phyloP scores from a whole-genome alignment of 1,140 invertebrate species.

The Sinonovacula constricta region DNA sequence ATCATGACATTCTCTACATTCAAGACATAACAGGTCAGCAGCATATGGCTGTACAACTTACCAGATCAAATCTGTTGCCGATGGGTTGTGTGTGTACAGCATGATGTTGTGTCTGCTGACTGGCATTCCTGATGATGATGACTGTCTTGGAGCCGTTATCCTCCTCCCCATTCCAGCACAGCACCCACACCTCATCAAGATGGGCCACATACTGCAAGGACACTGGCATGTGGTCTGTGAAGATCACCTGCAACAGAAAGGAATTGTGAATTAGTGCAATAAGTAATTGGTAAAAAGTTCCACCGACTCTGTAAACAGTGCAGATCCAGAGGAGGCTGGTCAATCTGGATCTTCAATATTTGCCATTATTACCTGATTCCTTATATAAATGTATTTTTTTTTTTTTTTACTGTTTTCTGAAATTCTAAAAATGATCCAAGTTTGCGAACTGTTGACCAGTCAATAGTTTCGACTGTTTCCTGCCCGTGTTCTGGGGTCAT shows the following conservation, averaged over 20 bases:
- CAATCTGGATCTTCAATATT: no score
- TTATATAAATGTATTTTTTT: no score
- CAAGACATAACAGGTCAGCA: no score
- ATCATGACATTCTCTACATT: no score
- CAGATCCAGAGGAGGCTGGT: background rate
- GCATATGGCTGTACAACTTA: constrained; percentile 77
- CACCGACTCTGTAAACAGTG: background rate
- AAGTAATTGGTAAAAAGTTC: background rate
- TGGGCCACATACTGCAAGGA: constrained; percentile 86
- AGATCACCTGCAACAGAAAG: constrained; percentile 80
- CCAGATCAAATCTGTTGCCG: constrained; percentile 88
- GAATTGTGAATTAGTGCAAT: background rate
- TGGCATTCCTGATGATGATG: constrained; percentile 87
- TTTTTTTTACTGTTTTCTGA: no score
- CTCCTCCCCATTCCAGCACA: constrained; percentile 84
- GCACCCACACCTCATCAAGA: constrained; percentile 89
- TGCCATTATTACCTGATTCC: no score
- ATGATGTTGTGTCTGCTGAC: constrained; percentile 87
- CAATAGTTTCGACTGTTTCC: no score
- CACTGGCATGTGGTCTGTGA: constrained; percentile 87
- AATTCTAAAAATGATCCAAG: no score
- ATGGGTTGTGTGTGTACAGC: constrained; percentile 89
- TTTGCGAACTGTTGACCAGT: no score
- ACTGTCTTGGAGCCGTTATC: constrained; percentile 86
- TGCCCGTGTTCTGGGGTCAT: no score